These are phyloP conservation scores for Syngnathus rostellatus DNA, from an alignment of 2,797 vertebrate species.

Conservation along the genomic window DNA sequence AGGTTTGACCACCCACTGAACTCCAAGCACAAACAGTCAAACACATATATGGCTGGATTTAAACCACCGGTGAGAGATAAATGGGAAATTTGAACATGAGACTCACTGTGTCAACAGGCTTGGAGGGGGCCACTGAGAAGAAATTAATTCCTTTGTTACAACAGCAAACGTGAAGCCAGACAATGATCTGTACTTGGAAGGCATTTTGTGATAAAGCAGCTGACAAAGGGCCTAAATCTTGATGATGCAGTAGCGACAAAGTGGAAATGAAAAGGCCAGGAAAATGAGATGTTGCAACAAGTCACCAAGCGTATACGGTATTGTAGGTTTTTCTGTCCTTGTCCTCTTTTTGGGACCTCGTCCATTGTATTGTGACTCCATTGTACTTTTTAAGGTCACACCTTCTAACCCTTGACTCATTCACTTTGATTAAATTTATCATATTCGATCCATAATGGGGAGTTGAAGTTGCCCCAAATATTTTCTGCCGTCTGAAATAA, in stretches of 20 bases:
- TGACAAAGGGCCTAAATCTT: slow-evolving; percentile 9
- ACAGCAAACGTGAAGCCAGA: slow-evolving; percentile 32
- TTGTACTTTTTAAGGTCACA: background rate
- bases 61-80: slow-evolving; percentile 28
- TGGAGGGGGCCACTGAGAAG: slow-evolving; percentile 10
- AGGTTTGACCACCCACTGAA: slow-evolving; percentile 35
- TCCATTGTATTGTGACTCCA: background rate
- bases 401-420: too few relatives aligned
- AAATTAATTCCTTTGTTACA: slow-evolving; percentile 16
- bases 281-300: background rate
- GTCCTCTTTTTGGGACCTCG: background rate
- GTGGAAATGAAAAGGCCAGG: background rate
- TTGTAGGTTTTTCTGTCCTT: background rate
- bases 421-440: too few relatives aligned
- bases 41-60: slow-evolving; percentile 27
- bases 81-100: slow-evolving; percentile 23
- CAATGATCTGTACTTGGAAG: slow-evolving; percentile 21
- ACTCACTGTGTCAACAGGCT: slow-evolving; percentile 30
- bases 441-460: too few relatives aligned
- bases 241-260: background rate
- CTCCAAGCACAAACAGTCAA: slow-evolving; percentile 8
- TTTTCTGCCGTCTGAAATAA: too few relatives aligned
- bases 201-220: slow-evolving; percentile 31
- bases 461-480: too few relatives aligned
- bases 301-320: background rate